Conservation (phyloP, 2,888 invertebrate genomes). For the Sthenelais limicola region DNA sequence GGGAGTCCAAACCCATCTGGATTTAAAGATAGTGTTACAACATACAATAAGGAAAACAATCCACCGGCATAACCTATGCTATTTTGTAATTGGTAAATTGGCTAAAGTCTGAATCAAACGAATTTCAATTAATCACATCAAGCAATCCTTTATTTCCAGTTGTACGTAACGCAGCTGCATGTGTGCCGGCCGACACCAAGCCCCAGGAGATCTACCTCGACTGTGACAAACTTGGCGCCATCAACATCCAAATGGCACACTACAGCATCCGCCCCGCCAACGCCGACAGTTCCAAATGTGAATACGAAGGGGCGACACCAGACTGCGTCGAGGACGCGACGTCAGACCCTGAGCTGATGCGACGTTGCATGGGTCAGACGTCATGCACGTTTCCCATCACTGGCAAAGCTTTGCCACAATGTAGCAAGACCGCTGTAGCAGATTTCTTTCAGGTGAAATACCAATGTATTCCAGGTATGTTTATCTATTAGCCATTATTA, state of each 20-base stretch:
- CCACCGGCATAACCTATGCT: no score
- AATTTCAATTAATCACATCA: no score
- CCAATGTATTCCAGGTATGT: conserved; percentile 42
- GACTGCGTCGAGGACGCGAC: conserved; percentile 5
- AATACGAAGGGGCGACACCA: conserved; percentile 8
- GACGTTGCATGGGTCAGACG: conserved; percentile 29
- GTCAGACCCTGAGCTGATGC: background rate
- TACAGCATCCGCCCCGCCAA: conserved; percentile 12
- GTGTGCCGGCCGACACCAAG: background rate
- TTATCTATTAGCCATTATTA: background rate
- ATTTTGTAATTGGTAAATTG: no score
- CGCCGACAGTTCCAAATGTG: background rate
- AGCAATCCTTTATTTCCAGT: no score
- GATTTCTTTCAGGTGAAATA: conserved; percentile 31
- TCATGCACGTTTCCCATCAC: conserved; percentile 6
- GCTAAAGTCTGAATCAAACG: no score
- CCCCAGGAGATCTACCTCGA: background rate
- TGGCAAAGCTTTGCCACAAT: conserved; percentile 12
- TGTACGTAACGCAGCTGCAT: background rate
- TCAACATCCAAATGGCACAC: conserved; percentile 28
- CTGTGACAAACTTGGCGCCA: conserved; percentile 21
- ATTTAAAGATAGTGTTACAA: no score
- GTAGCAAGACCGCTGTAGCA: background rate
- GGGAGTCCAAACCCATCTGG: no score
- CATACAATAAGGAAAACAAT: no score